phyloP scores from a whole-genome alignment of 1,140 invertebrate species.

The Solenopsis fugax region DNA sequence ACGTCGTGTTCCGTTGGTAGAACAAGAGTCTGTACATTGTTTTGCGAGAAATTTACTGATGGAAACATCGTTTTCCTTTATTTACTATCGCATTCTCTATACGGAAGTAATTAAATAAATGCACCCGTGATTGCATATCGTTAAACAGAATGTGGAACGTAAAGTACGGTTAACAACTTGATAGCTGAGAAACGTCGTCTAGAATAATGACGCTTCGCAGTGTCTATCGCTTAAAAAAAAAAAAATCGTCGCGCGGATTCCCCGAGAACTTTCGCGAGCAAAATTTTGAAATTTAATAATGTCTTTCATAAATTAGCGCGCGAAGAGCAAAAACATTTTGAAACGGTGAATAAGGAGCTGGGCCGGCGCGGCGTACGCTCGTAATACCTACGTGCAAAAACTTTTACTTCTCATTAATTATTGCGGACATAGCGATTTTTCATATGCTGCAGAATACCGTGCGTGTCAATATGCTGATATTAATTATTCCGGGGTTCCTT shows the following conservation, averaged over 20 bases:
- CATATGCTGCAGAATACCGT: constrained; percentile 22
- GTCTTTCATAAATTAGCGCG: constrained; percentile 38
- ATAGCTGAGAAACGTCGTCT: not conserved
- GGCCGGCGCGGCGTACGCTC: not conserved
- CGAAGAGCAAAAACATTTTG: constrained; percentile 8
- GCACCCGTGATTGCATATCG: not conserved
- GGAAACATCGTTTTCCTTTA: not conserved
- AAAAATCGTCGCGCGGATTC: not conserved
- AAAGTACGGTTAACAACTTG: not conserved
- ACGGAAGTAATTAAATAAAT: constrained; percentile 1
- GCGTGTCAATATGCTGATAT: constrained; percentile 53
- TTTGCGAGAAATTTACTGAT: constrained; percentile 28
- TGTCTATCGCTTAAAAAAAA: constrained; percentile 10
- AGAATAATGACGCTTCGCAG: not conserved
- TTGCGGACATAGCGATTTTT: constrained; percentile 46
- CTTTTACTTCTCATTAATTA: constrained; percentile 58
- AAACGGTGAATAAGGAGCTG: not conserved
- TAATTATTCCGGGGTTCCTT: constrained; percentile 41
- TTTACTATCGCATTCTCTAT: not conserved
- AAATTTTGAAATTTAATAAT: constrained; percentile 37
- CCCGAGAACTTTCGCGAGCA: no score
- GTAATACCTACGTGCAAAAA: not conserved
- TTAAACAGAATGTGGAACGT: not conserved
- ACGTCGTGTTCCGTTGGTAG: not conserved
- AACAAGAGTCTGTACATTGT: constrained; percentile 3